phyloP scores from a whole-genome alignment of 2,797 vertebrate species.

The Gouania willdenowi region DNA sequence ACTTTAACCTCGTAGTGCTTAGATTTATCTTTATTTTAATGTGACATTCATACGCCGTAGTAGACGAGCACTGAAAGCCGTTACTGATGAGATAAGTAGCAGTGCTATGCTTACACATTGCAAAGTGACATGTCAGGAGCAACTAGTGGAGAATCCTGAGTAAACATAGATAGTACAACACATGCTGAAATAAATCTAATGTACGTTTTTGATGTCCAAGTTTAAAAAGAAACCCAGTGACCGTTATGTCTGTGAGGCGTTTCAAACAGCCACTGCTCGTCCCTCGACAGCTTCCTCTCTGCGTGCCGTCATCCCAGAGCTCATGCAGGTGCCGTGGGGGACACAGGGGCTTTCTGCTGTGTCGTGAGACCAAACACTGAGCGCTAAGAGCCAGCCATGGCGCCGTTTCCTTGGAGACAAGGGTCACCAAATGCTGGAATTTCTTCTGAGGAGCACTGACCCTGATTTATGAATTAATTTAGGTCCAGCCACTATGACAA shows the following conservation, averaged over 20 bases:
- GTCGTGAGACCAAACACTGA: slow-evolving; percentile 18
- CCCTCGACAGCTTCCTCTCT: slow-evolving; percentile 36
- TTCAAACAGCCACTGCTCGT: slow-evolving; percentile 14
- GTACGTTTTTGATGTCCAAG: no score
- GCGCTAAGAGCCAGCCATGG: slow-evolving; percentile 43
- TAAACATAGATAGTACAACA: no score
- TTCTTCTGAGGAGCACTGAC: slow-evolving; percentile 57
- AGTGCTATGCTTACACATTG: slow-evolving; percentile 1
- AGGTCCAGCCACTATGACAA: slow-evolving; percentile 40
- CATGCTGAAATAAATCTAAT: no score
- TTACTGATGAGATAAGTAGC: slow-evolving; percentile 5
- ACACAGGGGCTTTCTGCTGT: slow-evolving; percentile 46
- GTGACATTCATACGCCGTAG: no score
- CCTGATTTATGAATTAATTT: slow-evolving; percentile 78
- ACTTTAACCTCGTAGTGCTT: no score
- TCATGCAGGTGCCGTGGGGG: slow-evolving; percentile 51
- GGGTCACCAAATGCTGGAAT: slow-evolving; percentile 69
- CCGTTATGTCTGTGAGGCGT: slow-evolving; percentile 9
- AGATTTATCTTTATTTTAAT: no score
- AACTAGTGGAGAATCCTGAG: no score
- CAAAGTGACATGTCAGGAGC: not conserved
- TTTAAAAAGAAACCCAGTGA: slow-evolving; percentile 4
- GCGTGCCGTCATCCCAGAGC: slow-evolving; percentile 17
- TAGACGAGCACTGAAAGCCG: not conserved
- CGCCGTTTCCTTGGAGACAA: slow-evolving; percentile 66